These are phyloP conservation scores for Tetrao urogallus DNA, from an alignment of 2,113 vertebrate species.

Conservation along the genomic window DNA sequence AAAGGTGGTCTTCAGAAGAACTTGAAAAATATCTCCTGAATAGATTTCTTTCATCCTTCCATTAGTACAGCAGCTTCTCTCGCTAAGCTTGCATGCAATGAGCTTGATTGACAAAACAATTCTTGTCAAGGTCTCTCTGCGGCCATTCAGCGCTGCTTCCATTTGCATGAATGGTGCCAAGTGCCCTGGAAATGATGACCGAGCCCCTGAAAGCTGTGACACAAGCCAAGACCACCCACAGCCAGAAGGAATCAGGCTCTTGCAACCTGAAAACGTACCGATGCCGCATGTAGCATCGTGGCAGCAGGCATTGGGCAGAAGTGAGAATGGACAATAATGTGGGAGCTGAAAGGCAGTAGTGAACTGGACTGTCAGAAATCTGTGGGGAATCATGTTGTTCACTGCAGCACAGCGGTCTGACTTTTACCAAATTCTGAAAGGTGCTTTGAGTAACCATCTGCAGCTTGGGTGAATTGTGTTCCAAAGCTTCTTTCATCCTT, in stretches of 20 bases:
- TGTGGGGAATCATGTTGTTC: too few species aligned
- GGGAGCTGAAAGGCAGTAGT: not conserved
- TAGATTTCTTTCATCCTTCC: not conserved
- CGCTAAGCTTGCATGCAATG: not conserved
- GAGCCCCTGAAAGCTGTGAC: not conserved
- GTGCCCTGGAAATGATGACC: not conserved
- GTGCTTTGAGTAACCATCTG: not conserved
- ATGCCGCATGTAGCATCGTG: not conserved
- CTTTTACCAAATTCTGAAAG: not conserved
- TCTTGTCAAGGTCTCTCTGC: not conserved
- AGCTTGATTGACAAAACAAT: not conserved
- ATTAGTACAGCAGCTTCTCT: not conserved
- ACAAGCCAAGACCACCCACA: conserved; percentile 25
- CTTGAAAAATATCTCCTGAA: not conserved
- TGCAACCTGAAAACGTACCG: not conserved
- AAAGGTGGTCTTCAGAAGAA: not conserved
- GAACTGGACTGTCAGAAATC: not conserved
- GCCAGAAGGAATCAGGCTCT: not conserved
- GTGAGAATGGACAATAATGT: not conserved
- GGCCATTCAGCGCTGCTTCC: not conserved
- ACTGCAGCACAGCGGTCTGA: too few species aligned
- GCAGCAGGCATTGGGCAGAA: not conserved
- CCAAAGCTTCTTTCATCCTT: not conserved
- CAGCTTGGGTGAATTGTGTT: not conserved
- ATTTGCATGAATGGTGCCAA: not conserved